These are phyloP conservation scores for Todiramphus saurophagus DNA, from an alignment of 2,113 vertebrate genomes.

Conservation along the genomic window DNA sequence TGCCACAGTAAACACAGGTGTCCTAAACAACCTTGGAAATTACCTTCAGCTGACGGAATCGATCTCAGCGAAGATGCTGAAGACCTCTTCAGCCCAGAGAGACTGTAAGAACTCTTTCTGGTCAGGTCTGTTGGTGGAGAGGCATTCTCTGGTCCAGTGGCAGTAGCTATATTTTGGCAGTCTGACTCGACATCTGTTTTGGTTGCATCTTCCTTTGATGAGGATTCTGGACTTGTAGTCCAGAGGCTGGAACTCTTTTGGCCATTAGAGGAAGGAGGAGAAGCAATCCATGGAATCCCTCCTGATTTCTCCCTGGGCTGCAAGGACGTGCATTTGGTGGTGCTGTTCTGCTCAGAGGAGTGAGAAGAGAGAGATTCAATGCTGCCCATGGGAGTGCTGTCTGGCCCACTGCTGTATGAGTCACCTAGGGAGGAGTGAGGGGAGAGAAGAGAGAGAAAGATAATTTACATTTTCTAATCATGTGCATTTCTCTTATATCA, in stretches of 20 bases:
- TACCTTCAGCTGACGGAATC: slow-evolving; percentile 90
- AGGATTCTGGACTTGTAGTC: slow-evolving; percentile 88
- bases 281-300: slow-evolving; percentile 77
- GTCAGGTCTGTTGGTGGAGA: slow-evolving; percentile 76
- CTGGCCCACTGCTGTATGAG: slow-evolving; percentile 93
- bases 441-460: not conserved
- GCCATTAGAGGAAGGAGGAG: slow-evolving; percentile 79
- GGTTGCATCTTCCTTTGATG: slow-evolving; percentile 86
- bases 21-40: not conserved
- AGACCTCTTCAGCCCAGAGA: slow-evolving; percentile 76
- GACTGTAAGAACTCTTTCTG: slow-evolving; percentile 80
- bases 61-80: slow-evolving; percentile 89
- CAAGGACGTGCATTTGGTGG: slow-evolving; percentile 76
- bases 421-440: slow-evolving; percentile 78
- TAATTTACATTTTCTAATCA: not conserved
- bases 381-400: slow-evolving; percentile 96
- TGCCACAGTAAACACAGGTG: not conserved
- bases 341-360: slow-evolving; percentile 94
- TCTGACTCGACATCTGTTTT: slow-evolving; percentile 91
- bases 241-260: slow-evolving; percentile 82
- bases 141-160: slow-evolving; percentile 71
- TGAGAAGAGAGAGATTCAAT: slow-evolving; percentile 96
- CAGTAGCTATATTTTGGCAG: slow-evolving; percentile 82
- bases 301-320: slow-evolving; percentile 78
- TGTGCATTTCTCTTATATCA: not conserved